phyloP scores from a whole-genome alignment of 2,113 vertebrate genomes.

The Ageneiosus marmoratus region DNA sequence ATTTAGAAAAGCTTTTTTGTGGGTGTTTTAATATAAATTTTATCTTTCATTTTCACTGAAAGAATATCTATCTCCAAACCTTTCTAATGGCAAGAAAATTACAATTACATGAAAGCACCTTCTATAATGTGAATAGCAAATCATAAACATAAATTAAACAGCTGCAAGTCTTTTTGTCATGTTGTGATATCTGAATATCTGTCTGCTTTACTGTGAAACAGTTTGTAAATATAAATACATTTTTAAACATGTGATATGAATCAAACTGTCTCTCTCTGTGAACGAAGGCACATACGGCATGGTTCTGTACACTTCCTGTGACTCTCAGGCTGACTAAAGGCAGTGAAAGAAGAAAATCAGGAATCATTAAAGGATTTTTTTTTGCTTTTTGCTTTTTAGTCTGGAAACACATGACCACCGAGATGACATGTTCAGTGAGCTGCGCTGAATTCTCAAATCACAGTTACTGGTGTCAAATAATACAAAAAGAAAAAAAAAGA shows the following conservation, averaged over 20 bases:
- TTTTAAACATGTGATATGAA: constrained; percentile 10
- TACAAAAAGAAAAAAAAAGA: constrained; percentile 49
- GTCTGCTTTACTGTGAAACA: constrained; percentile 18
- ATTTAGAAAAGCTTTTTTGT: constrained; percentile 16
- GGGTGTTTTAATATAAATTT: neutral
- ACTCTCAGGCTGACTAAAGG: constrained; percentile 57
- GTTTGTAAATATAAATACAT: constrained; percentile 19
- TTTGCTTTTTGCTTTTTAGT: constrained; percentile 57
- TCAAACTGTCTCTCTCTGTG: constrained; percentile 24
- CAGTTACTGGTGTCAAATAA: constrained; percentile 62
- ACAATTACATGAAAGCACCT: neutral
- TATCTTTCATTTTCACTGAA: neutral
- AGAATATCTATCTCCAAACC: neutral
- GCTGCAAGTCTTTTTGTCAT: constrained; percentile 13
- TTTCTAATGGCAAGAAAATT: neutral
- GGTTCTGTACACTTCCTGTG: constrained; percentile 49
- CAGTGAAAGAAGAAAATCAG: constrained; percentile 67
- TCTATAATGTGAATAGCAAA: neutral
- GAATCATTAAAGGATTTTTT: constrained; percentile 71
- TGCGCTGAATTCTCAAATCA: constrained; percentile 70
- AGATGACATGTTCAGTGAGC: constrained; percentile 64
- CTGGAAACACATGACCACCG: constrained; percentile 63
- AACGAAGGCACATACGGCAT: constrained; percentile 16
- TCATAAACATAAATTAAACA: neutral
- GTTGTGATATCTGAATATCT: neutral